These are phyloP conservation scores for Psittacara wagleri DNA, from an alignment of 2,113 vertebrate species.

Conservation along the genomic window DNA sequence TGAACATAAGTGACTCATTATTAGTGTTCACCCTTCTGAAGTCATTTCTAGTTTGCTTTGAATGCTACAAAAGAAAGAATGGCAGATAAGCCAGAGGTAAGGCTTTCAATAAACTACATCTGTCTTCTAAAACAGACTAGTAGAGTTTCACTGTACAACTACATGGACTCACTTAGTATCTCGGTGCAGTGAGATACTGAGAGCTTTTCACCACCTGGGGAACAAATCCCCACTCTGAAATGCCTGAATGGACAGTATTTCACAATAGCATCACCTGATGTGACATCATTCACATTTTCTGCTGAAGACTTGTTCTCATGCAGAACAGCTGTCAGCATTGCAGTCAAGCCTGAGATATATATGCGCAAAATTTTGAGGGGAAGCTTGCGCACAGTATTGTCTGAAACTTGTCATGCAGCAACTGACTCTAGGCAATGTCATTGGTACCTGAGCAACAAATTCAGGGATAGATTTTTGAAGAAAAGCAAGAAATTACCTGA, in stretches of 20 bases:
- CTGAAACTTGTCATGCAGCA: background rate
- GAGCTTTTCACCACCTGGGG: background rate
- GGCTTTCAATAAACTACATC: background rate
- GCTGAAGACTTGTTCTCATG: background rate
- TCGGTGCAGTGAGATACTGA: background rate
- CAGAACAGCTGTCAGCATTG: background rate
- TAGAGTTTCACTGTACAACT: background rate
- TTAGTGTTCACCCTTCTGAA: background rate
- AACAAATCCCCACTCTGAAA: background rate
- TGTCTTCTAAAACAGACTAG: background rate
- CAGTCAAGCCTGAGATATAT: background rate
- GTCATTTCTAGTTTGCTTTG: conserved; percentile 10
- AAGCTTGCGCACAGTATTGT: background rate
- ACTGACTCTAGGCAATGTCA: background rate
- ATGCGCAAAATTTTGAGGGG: background rate
- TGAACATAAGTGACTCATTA: background rate
- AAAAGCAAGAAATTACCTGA: background rate
- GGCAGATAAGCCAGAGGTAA: background rate
- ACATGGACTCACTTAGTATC: background rate
- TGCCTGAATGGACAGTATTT: background rate
- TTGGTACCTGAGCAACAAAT: background rate
- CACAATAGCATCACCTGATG: accelerated
- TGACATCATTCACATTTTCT: background rate
- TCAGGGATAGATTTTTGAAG: background rate
- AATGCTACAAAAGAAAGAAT: background rate